Percentiles rank a stretch among this genome's conserved stretches.
These are phyloP conservation scores for Crotalus viridis DNA, from an alignment of 2,113 vertebrate species.

Conservation along the genomic window DNA sequence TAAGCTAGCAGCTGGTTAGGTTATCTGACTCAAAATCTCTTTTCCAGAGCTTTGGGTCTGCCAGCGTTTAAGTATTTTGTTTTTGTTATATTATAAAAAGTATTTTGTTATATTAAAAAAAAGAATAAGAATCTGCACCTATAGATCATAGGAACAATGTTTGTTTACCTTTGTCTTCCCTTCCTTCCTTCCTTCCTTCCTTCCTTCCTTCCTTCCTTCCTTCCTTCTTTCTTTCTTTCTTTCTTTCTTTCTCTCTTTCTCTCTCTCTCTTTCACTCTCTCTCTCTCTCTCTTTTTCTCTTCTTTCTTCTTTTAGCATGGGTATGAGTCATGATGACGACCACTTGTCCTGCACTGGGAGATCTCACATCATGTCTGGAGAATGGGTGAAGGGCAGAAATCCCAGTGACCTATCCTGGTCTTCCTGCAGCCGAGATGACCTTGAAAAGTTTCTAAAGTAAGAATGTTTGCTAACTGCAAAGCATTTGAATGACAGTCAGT, in stretches of 20 bases:
- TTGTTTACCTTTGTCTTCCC: neutral
- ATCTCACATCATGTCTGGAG: slow-evolving; percentile 97
- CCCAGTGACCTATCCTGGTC: slow-evolving; percentile 98
- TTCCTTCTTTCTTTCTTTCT: too few species aligned
- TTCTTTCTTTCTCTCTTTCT: too few species aligned
- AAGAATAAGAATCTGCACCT: neutral
- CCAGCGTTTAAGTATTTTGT: neutral
- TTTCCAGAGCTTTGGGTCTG: neutral
- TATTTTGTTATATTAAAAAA: neutral
- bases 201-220: neutral
- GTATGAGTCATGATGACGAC: slow-evolving; percentile 96
- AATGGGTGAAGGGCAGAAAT: slow-evolving; percentile 96
- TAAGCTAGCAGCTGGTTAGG: neutral
- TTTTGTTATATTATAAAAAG: neutral
- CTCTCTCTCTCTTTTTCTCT: neutral
- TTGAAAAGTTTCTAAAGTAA: slow-evolving; percentile 95
- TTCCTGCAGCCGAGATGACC: slow-evolving; percentile 89
- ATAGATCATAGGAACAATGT: neutral
- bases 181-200: neutral
- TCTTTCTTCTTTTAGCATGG: slow-evolving; percentile 78
- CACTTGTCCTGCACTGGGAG: slow-evolving; percentile 84
- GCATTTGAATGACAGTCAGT: neutral
- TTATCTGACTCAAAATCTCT: neutral
- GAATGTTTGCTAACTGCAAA: slow-evolving; percentile 34
- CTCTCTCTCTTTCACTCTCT: neutral